phyloP scores from a whole-genome alignment of 2,888 invertebrate species.

The Orthosia cruda region DNA sequence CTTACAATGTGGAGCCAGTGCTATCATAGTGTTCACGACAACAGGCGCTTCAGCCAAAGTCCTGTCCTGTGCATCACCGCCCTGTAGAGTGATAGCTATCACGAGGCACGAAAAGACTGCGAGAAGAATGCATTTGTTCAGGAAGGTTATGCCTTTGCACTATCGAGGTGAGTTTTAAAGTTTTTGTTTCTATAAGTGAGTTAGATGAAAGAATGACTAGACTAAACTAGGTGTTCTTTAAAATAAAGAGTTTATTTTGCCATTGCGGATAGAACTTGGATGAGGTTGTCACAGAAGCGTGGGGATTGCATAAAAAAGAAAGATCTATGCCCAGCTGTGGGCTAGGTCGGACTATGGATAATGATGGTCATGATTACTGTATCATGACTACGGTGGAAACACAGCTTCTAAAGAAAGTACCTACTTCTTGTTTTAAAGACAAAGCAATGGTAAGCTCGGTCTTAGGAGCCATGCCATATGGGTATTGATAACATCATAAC shows the following conservation, averaged over 20 bases:
- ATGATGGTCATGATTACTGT: no score
- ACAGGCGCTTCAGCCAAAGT: constrained; percentile 60
- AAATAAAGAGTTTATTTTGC: no score
- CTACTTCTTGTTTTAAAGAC: not conserved
- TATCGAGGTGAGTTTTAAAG: constrained; percentile 68
- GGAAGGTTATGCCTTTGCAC: constrained; percentile 71
- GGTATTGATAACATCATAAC: not conserved
- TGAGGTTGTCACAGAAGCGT: no score
- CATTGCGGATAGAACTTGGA: no score
- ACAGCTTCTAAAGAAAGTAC: not conserved
- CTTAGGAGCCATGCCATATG: no score
- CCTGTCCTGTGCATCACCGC: constrained; percentile 53
- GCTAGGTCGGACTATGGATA: no score
- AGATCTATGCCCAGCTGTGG: no score
- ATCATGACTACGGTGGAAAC: not conserved
- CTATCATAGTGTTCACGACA: constrained; percentile 56
- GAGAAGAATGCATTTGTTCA: constrained; percentile 71
- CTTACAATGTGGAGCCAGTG: constrained; percentile 41
- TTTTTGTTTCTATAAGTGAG: no score
- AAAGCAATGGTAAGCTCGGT: not conserved
- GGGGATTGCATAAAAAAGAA: no score
- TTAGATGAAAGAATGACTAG: not conserved
- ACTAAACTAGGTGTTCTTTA: not conserved
- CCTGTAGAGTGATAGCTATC: constrained; percentile 67
- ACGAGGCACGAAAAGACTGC: constrained; percentile 66